These are phyloP conservation scores for Volucella inflata DNA, from an alignment of 2,888 invertebrate genomes.

Conservation along the genomic window DNA sequence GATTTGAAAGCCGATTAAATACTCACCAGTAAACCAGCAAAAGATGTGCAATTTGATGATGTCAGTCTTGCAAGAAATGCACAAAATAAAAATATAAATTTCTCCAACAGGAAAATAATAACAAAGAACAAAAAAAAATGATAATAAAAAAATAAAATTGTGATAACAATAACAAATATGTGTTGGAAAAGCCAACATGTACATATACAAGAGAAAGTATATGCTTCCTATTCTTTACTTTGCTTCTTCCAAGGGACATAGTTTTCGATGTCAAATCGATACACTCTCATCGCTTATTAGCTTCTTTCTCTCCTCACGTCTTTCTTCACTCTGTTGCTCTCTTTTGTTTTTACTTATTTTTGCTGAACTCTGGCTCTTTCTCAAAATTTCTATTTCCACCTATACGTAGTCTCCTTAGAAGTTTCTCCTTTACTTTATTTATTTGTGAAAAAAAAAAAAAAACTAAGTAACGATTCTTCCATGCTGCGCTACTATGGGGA, in stretches of 20 bases:
- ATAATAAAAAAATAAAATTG: too few relatives aligned
- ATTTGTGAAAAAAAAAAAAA: neutral
- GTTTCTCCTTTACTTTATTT: constrained; percentile 12
- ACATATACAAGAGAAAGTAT: constrained; percentile 11
- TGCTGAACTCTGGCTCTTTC: constrained; percentile 40
- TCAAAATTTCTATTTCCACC: neutral
- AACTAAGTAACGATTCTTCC: constrained; percentile 6
- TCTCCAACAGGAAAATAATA: constrained; percentile 28
- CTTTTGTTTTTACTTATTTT: neutral
- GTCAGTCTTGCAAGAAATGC: constrained; percentile 69
- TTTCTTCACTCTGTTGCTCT: constrained; percentile 9
- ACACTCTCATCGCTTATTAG: constrained; percentile 1
- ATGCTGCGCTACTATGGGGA: neutral
- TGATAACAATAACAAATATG: constrained; percentile 24
- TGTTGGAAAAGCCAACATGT: constrained; percentile 40
- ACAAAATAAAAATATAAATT: constrained; percentile 62
- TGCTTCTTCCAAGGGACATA: constrained; percentile 9
- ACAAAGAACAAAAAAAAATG: constrained; percentile 18
- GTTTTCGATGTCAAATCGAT: constrained; percentile 4
- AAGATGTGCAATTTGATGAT: constrained; percentile 42
- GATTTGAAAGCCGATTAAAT: neutral
- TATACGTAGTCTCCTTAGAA: neutral
- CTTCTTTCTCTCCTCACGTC: constrained; percentile 1
- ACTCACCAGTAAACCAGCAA: constrained; percentile 23
- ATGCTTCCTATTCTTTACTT: constrained; percentile 49